A percentile compares a stretch with the other conserved stretches of the same genome.
Conservation (phyloP, 2,888 invertebrate species). For the Lithophane socia region DNA sequence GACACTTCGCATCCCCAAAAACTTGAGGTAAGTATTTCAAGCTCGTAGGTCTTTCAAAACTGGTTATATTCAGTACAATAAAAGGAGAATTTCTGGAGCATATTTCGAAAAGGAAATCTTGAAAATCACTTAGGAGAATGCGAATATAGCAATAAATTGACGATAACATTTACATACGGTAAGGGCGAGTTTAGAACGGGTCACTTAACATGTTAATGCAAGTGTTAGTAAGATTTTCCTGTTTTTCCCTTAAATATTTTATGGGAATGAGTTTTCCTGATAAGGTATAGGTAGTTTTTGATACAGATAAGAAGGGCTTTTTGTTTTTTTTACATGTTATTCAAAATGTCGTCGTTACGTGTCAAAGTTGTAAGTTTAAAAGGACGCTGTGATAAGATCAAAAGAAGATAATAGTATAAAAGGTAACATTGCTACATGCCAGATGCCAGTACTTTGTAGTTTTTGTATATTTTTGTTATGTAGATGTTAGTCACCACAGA, state of each 20-base stretch:
- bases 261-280: conserved; percentile 22
- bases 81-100: conserved; percentile 78
- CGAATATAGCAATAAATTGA: conserved; percentile 87
- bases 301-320: background rate
- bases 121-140: conserved; percentile 88
- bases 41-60: conserved; percentile 61
- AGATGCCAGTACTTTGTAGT: background rate
- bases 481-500: background rate
- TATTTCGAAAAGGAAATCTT: conserved; percentile 84
- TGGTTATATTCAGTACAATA: conserved; percentile 73
- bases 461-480: background rate
- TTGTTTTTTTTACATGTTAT: background rate
- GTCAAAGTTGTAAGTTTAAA: background rate
- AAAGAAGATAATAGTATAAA: background rate
- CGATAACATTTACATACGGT: conserved; percentile 86
- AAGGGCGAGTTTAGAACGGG: conserved; percentile 81
- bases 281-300: conserved; percentile 19
- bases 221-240: conserved; percentile 72
- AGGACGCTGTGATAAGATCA: too few species aligned
- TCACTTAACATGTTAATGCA: conserved; percentile 83
- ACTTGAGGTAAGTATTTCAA: conserved; percentile 49
- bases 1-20: conserved; percentile 60
- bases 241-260: conserved; percentile 67
- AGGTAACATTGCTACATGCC: background rate
- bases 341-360: background rate